Evolutionary conservation across 2,113 vertebrate species (phyloP).

Genomic region (Oceanites oceanicus): DNA sequence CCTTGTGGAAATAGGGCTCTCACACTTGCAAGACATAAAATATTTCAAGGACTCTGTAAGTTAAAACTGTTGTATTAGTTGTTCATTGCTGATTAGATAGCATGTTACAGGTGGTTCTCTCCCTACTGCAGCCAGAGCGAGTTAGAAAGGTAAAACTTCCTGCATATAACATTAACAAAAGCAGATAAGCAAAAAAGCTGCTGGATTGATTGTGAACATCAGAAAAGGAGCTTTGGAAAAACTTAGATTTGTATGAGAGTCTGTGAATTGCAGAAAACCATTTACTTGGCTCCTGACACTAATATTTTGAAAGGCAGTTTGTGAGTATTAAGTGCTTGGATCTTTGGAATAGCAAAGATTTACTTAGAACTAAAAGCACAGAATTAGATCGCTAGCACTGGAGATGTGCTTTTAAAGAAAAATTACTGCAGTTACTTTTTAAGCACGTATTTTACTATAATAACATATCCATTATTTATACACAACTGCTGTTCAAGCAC

Average conservation of each 20-base stretch:
- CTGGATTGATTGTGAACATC: neutral
- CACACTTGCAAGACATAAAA: neutral
- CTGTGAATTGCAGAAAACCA: neutral
- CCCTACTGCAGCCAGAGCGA: neutral
- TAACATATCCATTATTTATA: neutral
- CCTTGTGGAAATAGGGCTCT: neutral
- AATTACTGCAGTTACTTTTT: neutral
- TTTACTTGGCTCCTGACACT: neutral
- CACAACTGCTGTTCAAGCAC: neutral
- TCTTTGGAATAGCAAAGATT: constrained; percentile 1
- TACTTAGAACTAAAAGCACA: neutral
- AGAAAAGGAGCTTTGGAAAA: neutral
- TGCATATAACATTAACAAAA: neutral
- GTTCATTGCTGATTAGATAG: neutral
- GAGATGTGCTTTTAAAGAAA: neutral
- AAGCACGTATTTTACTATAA: neutral
- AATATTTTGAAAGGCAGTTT: constrained; percentile 33
- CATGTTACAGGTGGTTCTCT: neutral
- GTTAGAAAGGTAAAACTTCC: neutral
- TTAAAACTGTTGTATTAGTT: neutral
- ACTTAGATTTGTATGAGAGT: neutral
- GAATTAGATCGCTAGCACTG: neutral
- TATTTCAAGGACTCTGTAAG: neutral
- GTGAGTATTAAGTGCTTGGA: neutral
- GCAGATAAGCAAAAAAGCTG: neutral